Conservation (phyloP, 2,888 invertebrate genomes). For the Stenotaenia linearis region DNA sequence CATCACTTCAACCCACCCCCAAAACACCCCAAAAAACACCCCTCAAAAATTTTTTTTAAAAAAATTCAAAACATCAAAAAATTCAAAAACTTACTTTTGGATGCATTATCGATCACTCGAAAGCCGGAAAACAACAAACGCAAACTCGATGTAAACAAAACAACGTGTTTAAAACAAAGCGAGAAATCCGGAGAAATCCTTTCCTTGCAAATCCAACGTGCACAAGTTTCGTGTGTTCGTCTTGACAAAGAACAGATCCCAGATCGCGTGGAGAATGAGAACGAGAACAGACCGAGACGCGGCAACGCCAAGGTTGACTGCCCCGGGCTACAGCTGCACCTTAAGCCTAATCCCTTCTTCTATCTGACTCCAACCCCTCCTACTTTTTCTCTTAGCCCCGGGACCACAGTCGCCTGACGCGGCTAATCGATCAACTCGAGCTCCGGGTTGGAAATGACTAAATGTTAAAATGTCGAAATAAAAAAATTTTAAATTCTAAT, state of each 20-base stretch:
- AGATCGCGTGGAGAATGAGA: constrained; percentile 5
- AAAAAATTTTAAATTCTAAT: too few species aligned
- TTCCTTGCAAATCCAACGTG: background rate
- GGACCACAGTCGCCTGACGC: background rate
- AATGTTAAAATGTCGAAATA: too few species aligned
- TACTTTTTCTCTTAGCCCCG: background rate
- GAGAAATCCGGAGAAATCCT: background rate
- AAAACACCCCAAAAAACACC: background rate
- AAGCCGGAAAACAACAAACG: background rate
- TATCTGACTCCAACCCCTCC: background rate
- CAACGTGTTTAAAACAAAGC: too few species aligned
- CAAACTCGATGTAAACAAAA: background rate
- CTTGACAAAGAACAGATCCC: constrained; percentile 22
- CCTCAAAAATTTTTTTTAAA: background rate
- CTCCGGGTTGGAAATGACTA: too few species aligned
- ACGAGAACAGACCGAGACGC: background rate
- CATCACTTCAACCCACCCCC: too few species aligned
- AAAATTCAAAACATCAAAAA: background rate
- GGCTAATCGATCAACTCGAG: background rate
- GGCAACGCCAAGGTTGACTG: constrained; percentile 21
- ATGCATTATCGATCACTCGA: background rate
- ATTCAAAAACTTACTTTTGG: background rate
- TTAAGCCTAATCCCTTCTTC: constrained; percentile 23
- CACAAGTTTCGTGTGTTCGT: background rate
- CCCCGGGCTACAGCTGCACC: constrained; percentile 20